Evolutionary conservation across 2,797 vertebrate genomes (phyloP), one percentile per base, ranked within the genome.

Genomic region (Melopsittacus undulatus): DNA sequence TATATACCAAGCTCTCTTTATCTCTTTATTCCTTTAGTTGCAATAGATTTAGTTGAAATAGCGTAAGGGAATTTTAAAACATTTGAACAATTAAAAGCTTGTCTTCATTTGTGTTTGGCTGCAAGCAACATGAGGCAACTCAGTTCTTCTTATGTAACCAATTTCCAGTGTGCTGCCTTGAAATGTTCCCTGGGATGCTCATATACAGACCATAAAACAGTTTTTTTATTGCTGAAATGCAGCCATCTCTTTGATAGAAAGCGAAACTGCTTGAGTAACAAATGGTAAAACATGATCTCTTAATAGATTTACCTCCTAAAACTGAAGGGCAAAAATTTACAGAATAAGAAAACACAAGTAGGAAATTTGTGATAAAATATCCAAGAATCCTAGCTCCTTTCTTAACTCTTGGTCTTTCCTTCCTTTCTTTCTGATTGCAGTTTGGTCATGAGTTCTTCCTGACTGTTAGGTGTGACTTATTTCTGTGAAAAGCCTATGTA

Each of bases 11-110:
- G 18, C 5, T 61, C 4, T 52, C 56, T 32, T 75, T 3, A 62
- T 57, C 38, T 56, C 18, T 19, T 34, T 32, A 38, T 80, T 80
- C 80, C n/a, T 80, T 80, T 46, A 66, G 13, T 27, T 92, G 13
- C 40, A 69, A 67, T n/a, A 38, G n/a, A 19, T 54, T 78, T 57
- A 34, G 32, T 34, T 34, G 21, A 32, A 57, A 23, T 57, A 57
- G 6, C 14, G 5, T 61, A 76, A 75, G 29, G 89, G 45, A 94
- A 87, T 79, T 79, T 16, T 86, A 90, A 92, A 88, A 7, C 24
- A 90, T 76, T 30, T 91, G 54, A 69, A 42, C 67, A 87, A 95
- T 89, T 92, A 92, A 82, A 90, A 92, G 20, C 48, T 90, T 77
- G 26, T 79, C n/a, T 81, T 75, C 36, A 48, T 84, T 93, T 92